Evolutionary conservation across 2,888 invertebrate species (phyloP).

Genomic region (Protophormia terraenovae): DNA sequence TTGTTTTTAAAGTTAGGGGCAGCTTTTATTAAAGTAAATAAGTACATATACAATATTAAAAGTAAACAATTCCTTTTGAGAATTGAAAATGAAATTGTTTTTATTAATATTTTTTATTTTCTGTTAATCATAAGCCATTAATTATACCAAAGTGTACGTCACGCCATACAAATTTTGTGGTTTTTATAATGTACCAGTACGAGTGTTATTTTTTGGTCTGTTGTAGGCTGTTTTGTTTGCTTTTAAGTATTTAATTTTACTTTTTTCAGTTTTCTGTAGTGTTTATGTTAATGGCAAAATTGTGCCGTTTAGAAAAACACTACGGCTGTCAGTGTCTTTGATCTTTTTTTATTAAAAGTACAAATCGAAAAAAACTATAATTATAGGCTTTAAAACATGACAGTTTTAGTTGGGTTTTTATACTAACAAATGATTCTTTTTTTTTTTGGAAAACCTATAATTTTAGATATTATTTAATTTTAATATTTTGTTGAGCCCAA

Average conservation of each 20-base stretch:
- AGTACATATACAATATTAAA: background rate
- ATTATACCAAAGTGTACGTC: conserved; percentile 28
- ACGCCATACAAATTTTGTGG: background rate
- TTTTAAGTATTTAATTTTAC: background rate
- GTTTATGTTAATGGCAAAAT: background rate
- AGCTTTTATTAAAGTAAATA: background rate
- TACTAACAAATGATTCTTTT: background rate
- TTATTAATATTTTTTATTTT: conserved; percentile 18
- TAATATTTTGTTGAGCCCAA: background rate
- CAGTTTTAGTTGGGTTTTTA: background rate
- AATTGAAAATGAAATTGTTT: conserved; percentile 24
- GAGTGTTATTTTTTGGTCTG: background rate
- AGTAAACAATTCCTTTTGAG: conserved; percentile 1
- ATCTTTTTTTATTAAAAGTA: background rate
- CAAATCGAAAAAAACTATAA: background rate
- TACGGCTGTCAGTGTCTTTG: background rate
- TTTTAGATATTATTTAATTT: background rate
- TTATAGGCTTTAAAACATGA: background rate
- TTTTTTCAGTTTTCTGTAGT: background rate
- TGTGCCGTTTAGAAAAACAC: background rate
- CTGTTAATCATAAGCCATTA: conserved; percentile 29
- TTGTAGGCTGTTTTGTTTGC: background rate
- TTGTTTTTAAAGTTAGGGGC: background rate
- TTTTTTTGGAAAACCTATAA: background rate
- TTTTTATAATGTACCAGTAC: background rate